A percentile compares a stretch with the other conserved stretches of the same genome.
Evolutionary conservation across 2,113 vertebrate genomes (phyloP).

Genomic region (Choloepus hoffmanni): DNA sequence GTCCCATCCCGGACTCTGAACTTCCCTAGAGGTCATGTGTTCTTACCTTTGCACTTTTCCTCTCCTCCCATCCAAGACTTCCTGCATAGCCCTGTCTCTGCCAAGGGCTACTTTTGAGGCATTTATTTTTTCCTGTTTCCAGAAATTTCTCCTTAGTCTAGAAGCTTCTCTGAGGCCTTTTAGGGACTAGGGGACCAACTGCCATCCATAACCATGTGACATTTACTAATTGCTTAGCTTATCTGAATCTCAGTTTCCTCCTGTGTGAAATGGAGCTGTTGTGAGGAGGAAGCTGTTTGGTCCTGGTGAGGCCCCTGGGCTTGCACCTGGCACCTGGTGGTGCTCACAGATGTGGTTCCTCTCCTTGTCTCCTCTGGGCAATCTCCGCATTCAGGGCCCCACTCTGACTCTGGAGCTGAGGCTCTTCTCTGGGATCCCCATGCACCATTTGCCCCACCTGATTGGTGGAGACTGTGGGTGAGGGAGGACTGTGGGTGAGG

Average conservation of each 20-base stretch:
- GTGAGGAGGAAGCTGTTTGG: background rate
- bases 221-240: background rate
- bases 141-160: slow-evolving; percentile 34
- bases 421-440: background rate
- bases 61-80: background rate
- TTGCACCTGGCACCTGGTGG: background rate
- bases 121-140: background rate
- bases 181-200: background rate
- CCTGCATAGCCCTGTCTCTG: background rate
- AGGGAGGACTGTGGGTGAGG: background rate
- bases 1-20: background rate
- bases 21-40: background rate
- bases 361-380: background rate
- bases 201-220: background rate
- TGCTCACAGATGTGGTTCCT: background rate
- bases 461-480: background rate
- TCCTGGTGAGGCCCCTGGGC: fast-evolving
- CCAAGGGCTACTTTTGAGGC: background rate
- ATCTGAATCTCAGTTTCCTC: background rate
- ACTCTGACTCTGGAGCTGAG: background rate
- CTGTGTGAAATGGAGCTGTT: background rate
- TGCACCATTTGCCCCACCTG: fast-evolving
- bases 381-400: background rate
- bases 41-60: background rate
- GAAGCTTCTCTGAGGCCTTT: background rate